Percentiles rank a stretch among this genome's conserved stretches.
Conservation (phyloP, 1,140 invertebrate species). For the Drosophila punjabiensis region DNA sequence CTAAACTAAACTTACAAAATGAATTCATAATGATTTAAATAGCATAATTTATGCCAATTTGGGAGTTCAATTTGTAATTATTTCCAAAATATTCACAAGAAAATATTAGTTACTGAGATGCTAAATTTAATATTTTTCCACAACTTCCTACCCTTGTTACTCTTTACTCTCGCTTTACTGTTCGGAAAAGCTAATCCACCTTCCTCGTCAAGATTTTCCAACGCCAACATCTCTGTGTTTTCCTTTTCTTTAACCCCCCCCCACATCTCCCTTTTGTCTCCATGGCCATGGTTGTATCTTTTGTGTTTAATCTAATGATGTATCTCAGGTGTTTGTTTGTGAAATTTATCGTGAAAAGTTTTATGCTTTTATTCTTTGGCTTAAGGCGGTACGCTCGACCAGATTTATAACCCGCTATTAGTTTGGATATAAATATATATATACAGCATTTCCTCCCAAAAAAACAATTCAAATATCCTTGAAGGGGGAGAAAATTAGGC, state of each 20-base stretch:
- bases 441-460: slow-evolving; percentile 9
- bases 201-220: slow-evolving; percentile 6
- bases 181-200: slow-evolving; percentile 20
- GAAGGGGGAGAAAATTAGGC: not conserved
- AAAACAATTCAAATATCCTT: slow-evolving; percentile 11
- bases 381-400: slow-evolving; percentile 62
- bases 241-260: not conserved
- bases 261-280: slow-evolving; percentile 48
- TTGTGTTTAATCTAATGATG: slow-evolving; percentile 82
- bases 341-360: slow-evolving; percentile 83
- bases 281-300: slow-evolving; percentile 63
- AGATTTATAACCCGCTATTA: slow-evolving; percentile 79
- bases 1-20: no score
- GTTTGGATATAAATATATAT: slow-evolving; percentile 66
- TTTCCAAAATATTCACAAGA: not conserved
- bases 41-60: no score
- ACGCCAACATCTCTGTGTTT: slow-evolving; percentile 22
- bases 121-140: not conserved
- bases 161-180: not conserved
- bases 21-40: not conserved
- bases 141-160: not conserved
- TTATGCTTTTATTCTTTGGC: slow-evolving; percentile 75
- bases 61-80: no score
- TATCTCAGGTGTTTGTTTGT: slow-evolving; percentile 84
- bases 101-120: not conserved